Conservation (phyloP, 1,140 invertebrate genomes). For the Argopecten irradians region DNA sequence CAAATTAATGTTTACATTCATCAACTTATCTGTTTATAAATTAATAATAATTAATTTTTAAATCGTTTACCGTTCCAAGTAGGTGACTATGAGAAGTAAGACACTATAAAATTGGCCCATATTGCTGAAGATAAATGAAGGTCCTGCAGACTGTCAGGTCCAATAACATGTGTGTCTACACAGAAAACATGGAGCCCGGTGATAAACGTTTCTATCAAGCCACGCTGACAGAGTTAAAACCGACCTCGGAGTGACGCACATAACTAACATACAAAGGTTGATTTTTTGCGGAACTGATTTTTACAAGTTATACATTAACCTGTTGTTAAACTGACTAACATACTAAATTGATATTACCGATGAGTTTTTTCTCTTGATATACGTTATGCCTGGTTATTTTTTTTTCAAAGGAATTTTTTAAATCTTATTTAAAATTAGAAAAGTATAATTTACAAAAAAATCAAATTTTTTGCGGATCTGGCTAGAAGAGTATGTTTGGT, state of each 20-base stretch:
- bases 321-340: too few species aligned
- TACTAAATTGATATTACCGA: too few species aligned
- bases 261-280: neutral
- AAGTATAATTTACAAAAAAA: too few species aligned
- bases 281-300: neutral
- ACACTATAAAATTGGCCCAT: neutral
- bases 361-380: too few species aligned
- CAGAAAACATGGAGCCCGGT: neutral
- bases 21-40: neutral
- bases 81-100: neutral
- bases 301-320: neutral
- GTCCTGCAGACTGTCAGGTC: neutral
- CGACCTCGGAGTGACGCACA: neutral
- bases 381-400: too few species aligned
- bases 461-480: too few species aligned
- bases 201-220: constrained; percentile 8
- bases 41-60: constrained; percentile 24
- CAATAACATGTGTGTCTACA: neutral
- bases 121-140: neutral
- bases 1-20: neutral
- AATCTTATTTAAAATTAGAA: too few species aligned
- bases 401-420: too few species aligned
- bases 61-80: constrained; percentile 2
- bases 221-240: neutral
- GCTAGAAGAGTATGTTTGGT: too few species aligned